A percentile compares a stretch with the other conserved stretches of the same genome.
phyloP scores from a whole-genome alignment of 2,888 invertebrate species.

The Aspidapion aeneum region DNA sequence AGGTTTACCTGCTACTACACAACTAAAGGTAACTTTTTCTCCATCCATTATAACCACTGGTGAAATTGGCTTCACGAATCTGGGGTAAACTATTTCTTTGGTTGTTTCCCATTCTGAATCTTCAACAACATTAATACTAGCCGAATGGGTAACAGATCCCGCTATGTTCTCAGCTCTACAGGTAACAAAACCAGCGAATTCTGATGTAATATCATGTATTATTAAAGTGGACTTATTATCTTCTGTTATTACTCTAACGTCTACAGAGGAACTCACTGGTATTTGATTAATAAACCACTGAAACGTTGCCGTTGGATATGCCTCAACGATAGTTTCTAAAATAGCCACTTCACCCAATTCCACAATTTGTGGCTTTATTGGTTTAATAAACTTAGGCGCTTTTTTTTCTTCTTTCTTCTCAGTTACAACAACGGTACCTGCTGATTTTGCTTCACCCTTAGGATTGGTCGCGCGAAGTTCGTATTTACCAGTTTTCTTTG shows the following conservation, averaged over 20 bases:
- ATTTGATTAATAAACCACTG: slow-evolving; percentile 80
- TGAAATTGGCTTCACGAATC: slow-evolving; percentile 69
- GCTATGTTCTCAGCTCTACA: slow-evolving; percentile 88
- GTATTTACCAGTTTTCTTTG: slow-evolving; percentile 82
- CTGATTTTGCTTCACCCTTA: slow-evolving; percentile 74
- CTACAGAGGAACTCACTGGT: slow-evolving; percentile 66
- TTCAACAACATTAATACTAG: slow-evolving; percentile 63
- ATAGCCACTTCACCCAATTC: slow-evolving; percentile 73
- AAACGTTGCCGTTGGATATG: slow-evolving; percentile 77
- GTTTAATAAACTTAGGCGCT: slow-evolving; percentile 71
- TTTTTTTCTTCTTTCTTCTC: slow-evolving; percentile 55
- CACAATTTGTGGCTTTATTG: slow-evolving; percentile 66
- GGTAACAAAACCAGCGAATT: slow-evolving; percentile 73
- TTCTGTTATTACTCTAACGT: slow-evolving; percentile 67
- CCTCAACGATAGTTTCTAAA: slow-evolving; percentile 72
- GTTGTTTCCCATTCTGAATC: slow-evolving; percentile 56
- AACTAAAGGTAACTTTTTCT: slow-evolving; percentile 72
- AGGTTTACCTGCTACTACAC: slow-evolving; percentile 73
- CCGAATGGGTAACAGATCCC: slow-evolving; percentile 85
- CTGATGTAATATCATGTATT: slow-evolving; percentile 66
- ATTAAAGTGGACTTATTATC: slow-evolving; percentile 78
- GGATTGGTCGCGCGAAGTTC: slow-evolving; percentile 79
- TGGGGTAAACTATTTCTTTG: slow-evolving; percentile 65
- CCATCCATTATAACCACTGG: slow-evolving; percentile 86
- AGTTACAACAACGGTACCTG: slow-evolving; percentile 76